phyloP scores from a whole-genome alignment of 2,113 vertebrate genomes.

The Danionella cerebrum region DNA sequence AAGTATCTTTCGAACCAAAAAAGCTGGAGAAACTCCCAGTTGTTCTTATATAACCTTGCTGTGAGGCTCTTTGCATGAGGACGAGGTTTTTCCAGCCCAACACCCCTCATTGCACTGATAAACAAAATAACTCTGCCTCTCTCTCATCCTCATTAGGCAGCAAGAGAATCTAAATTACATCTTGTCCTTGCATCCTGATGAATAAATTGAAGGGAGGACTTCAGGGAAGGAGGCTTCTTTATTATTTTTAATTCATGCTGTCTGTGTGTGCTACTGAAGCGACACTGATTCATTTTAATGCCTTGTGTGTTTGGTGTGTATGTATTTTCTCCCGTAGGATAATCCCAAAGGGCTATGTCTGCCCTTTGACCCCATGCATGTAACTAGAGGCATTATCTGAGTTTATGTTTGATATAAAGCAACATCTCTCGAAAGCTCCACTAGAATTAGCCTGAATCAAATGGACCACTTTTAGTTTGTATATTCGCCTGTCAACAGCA shows the following conservation, averaged over 20 bases:
- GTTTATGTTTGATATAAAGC: neutral
- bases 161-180: slow-evolving; percentile 34
- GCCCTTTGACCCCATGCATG: neutral
- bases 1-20: slow-evolving; percentile 1
- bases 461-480: neutral
- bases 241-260: slow-evolving; percentile 21
- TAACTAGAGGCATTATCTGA: neutral
- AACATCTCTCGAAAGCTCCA: neutral
- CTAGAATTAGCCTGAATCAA: neutral
- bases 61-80: slow-evolving; percentile 10
- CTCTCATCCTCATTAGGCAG: slow-evolving; percentile 26
- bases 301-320: neutral
- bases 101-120: slow-evolving; percentile 22
- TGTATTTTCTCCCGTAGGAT: neutral
- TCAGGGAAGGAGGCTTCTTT: neutral
- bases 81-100: slow-evolving; percentile 17
- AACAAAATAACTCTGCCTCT: neutral
- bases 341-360: neutral
- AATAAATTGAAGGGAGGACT: slow-evolving; percentile 24
- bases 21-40: slow-evolving; percentile 20
- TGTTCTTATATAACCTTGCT: slow-evolving; percentile 21
- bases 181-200: slow-evolving; percentile 30
- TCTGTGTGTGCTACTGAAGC: neutral
- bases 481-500: neutral
- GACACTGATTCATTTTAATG: neutral